Base-by-base conservation (phyloP, 2,888 invertebrate genomes). In the Drosophila nr. perissopoda region DNA sequence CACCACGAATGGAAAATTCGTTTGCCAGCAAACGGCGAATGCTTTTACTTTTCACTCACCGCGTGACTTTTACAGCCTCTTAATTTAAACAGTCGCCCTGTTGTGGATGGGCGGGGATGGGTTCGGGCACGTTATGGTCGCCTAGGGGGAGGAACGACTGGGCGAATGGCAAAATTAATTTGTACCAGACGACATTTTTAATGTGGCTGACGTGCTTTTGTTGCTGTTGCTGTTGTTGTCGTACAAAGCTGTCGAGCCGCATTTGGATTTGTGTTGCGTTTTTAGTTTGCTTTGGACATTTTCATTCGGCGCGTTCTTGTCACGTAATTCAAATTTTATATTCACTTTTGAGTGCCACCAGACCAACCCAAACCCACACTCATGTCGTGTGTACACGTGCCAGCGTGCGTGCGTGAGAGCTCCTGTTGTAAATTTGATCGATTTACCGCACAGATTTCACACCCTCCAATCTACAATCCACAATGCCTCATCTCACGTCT, bases 261-360 rank as follows among this genome's bases (percentile, higher is more conserved):
- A 73, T 72, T 82, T 82, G 65, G 78, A 80, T 79, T 87, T 68
- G 61, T 75, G 65, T 75, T 71, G 66, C 73, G 62, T 71, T 83
- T 73, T 64, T 77, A 80, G 83, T 76, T 82, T 63, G 53, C 57
- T 69, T 56, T 65, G 48, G 42, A 25, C 56, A 57, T 72, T 69
- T 70, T 49, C 60, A 54, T 73, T 69, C 71, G 27, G 42, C 45
- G 73, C 78, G 67, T 71, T 82, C 69, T 82, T 79, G 88, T 90
- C 91, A 91, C 91, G 91, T 90, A 88, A 90, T 88, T 85, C 81
- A 74, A 85, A 89, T 87, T 85, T 87, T 84, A 87, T 82, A 87
- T 89, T 87, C 79, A 89, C 82, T 81, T 73, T 83, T 56, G 65
- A 59, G 69, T 68, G 18, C 36, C 62, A 25, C 33, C 13, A 45